phyloP scores from a whole-genome alignment of 2,797 vertebrate genomes.

The Halcyon badia region DNA sequence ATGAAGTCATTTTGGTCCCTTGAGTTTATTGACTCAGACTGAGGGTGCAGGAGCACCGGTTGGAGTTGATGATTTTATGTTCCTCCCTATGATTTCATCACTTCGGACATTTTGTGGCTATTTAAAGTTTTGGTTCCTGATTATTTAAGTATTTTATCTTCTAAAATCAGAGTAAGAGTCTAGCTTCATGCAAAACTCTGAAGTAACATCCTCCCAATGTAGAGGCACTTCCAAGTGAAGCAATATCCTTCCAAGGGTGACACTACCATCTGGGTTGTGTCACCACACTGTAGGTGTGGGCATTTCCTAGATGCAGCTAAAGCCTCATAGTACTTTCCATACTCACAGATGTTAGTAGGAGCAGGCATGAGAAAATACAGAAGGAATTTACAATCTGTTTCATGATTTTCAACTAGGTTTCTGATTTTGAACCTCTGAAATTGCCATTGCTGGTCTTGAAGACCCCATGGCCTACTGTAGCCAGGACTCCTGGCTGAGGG shows the following conservation, averaged over 20 bases:
- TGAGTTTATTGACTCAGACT: not conserved
- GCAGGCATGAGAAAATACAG: not conserved
- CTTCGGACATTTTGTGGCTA: not conserved
- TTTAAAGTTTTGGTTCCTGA: slow-evolving; percentile 7
- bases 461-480: no score
- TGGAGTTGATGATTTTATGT: not conserved
- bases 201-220: not conserved
- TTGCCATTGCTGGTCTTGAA: not conserved
- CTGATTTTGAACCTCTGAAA: not conserved
- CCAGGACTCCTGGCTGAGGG: not conserved
- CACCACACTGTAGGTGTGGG: fast-evolving
- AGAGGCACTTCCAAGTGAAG: not conserved
- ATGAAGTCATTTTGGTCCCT: not conserved
- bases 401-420: not conserved
- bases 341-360: not conserved
- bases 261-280: not conserved
- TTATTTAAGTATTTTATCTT: not conserved
- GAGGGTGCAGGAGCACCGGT: not conserved
- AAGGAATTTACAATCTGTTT: not conserved
- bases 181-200: not conserved
- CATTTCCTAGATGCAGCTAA: not conserved
- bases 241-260: not conserved
- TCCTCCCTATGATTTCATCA: slow-evolving; percentile 22
- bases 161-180: not conserved
- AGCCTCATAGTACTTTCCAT: not conserved